phyloP scores from a whole-genome alignment of 2,113 vertebrate genomes.

The Accipiter cooperii region DNA sequence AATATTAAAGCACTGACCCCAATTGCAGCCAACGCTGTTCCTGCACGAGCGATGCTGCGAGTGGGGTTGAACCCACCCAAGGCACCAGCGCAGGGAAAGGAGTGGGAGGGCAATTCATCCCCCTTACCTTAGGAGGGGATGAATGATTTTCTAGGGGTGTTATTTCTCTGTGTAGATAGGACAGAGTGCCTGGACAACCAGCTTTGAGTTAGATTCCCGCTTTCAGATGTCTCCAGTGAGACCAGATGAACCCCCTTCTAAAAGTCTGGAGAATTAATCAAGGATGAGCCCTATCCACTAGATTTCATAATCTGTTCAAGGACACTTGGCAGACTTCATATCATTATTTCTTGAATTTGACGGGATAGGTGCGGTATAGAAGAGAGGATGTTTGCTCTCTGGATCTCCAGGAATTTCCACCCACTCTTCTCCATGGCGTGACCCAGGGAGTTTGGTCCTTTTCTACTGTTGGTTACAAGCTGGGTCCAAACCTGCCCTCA shows the following conservation, averaged over 20 bases:
- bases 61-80: background rate
- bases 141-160: background rate
- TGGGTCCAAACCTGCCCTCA: no score
- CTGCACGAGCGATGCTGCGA: background rate
- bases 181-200: background rate
- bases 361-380: background rate
- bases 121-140: background rate
- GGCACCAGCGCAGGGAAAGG: background rate
- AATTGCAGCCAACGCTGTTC: rapidly evolving
- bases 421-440: rapidly evolving
- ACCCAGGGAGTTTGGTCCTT: background rate
- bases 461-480: no score
- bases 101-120: background rate
- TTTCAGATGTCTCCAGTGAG: background rate
- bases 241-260: background rate
- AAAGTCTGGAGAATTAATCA: background rate
- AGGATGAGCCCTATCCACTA: background rate
- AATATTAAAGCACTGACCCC: background rate
- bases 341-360: background rate
- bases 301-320: background rate
- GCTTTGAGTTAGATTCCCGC: background rate
- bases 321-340: background rate
- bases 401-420: background rate
- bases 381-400: background rate
- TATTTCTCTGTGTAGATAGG: background rate